Conservation (phyloP, 1,140 invertebrate species). For the Dryas iulia region DNA sequence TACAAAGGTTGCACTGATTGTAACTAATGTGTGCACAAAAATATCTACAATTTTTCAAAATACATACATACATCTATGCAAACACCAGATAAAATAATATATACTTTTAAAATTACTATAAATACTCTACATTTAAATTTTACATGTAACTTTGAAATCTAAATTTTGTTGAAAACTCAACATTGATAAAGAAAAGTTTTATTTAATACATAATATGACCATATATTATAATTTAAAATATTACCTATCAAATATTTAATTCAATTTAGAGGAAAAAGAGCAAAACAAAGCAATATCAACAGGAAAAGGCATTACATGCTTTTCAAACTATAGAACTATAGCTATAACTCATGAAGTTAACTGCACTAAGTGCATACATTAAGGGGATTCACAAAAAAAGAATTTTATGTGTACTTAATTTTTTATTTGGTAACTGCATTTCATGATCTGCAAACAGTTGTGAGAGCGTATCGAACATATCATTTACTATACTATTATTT, state of each 20-base stretch:
- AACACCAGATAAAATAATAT: not conserved
- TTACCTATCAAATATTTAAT: not conserved
- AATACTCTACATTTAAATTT: not conserved
- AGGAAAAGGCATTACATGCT: not conserved
- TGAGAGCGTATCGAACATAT: not conserved
- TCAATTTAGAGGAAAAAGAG: not conserved
- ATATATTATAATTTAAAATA: not conserved
- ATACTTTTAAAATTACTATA: not conserved
- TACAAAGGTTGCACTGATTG: slow-evolving; percentile 32
- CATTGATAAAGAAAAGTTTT: not conserved
- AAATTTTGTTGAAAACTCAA: not conserved
- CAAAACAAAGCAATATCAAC: not conserved
- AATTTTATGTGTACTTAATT: slow-evolving; percentile 53
- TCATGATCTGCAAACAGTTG: slow-evolving; percentile 51
- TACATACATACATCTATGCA: not conserved
- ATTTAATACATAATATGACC: no score
- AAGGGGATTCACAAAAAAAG: slow-evolving; percentile 8
- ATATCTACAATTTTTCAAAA: not conserved
- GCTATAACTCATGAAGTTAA: not conserved
- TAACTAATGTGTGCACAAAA: not conserved
- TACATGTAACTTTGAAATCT: not conserved
- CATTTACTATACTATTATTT: not conserved
- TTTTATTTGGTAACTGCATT: slow-evolving; percentile 73
- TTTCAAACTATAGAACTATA: not conserved
- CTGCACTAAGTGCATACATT: not conserved